phyloP scores from a whole-genome alignment of 2,113 vertebrate genomes.

The Strigops habroptila region DNA sequence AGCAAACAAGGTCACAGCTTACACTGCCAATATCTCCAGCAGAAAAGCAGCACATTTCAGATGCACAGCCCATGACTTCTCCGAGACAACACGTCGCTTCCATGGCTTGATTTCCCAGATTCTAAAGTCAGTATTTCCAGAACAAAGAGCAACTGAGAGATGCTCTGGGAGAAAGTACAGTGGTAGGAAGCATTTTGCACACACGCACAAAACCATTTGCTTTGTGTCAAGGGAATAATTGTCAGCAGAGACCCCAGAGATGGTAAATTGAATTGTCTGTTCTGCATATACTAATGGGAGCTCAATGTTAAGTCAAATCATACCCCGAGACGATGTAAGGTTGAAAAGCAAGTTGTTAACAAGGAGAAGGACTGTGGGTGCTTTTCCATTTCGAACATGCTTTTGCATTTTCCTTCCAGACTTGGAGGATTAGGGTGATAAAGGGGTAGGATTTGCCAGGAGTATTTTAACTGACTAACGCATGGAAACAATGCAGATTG shows the following conservation, averaged over 20 bases:
- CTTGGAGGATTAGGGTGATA: slow-evolving; percentile 30
- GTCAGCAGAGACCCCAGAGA: not conserved
- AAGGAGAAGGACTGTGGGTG: not conserved
- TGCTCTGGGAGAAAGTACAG: not conserved
- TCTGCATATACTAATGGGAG: not conserved
- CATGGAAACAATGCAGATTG: slow-evolving; percentile 3
- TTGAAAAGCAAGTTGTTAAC: slow-evolving; percentile 32
- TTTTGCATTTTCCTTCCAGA: slow-evolving; percentile 7
- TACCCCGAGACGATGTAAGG: rapidly evolving
- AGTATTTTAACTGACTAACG: not conserved
- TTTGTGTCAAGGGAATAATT: not conserved
- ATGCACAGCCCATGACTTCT: not conserved
- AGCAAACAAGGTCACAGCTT: not conserved
- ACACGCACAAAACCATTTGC: not conserved
- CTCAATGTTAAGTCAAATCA: not conserved
- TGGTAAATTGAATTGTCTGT: not conserved
- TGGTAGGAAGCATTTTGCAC: not conserved
- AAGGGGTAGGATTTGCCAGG: slow-evolving; percentile 18
- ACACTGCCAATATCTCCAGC: not conserved
- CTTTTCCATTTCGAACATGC: not conserved
- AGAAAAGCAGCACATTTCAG: not conserved
- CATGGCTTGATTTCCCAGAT: not conserved
- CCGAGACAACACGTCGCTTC: rapidly evolving
- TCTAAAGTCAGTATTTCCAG: not conserved
- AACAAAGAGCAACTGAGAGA: not conserved